Percentiles rank a stretch among this genome's conserved stretches.
These are phyloP conservation scores for Seira musarum DNA, from an alignment of 2,888 invertebrate genomes.

Conservation along the genomic window DNA sequence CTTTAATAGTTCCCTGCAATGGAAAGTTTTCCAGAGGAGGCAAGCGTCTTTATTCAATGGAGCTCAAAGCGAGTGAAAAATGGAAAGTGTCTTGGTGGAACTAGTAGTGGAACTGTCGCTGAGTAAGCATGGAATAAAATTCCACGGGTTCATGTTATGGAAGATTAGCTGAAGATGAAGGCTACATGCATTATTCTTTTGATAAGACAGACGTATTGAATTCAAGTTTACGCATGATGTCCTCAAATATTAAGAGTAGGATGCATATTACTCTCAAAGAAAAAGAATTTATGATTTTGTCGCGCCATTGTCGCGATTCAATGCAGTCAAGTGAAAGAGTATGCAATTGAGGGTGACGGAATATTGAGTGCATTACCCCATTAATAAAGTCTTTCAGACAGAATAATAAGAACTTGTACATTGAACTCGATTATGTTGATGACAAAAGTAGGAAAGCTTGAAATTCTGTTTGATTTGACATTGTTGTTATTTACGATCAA, in stretches of 20 bases:
- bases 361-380: too few species aligned
- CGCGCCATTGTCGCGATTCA: too few species aligned
- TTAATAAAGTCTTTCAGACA: slow-evolving; percentile 14
- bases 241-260: too few species aligned
- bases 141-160: too few species aligned
- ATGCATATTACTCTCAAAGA: too few species aligned
- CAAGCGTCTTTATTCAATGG: not conserved
- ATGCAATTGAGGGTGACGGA: too few species aligned
- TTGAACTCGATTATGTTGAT: not conserved
- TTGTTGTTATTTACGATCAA: not conserved
- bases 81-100: not conserved
- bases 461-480: not conserved
- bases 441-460: not conserved
- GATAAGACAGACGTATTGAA: too few species aligned
- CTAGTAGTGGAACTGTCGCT: not conserved
- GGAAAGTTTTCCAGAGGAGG: slow-evolving; percentile 5
- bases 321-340: too few species aligned
- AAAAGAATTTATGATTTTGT: too few species aligned
- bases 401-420: not conserved
- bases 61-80: not conserved
- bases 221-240: too few species aligned
- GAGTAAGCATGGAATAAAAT: not conserved
- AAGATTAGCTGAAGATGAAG: too few species aligned
- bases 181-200: too few species aligned
- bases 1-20: not conserved